Evolutionary conservation across 2,888 invertebrate genomes (phyloP).

Genomic region (Sarcophaga rosellei): DNA sequence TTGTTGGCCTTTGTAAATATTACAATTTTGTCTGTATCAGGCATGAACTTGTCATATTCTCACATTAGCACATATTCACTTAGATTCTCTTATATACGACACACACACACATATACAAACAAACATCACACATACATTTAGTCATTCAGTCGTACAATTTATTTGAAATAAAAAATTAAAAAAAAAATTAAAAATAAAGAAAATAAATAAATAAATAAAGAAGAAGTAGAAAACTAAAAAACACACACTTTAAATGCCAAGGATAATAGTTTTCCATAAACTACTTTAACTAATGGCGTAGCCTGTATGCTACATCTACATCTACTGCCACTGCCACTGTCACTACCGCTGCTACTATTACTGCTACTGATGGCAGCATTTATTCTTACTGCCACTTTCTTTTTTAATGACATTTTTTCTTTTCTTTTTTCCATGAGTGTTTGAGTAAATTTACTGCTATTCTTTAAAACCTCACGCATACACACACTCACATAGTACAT

Average conservation of each 20-base stretch:
- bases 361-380: neutral
- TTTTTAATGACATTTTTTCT: neutral
- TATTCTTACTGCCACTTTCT: neutral
- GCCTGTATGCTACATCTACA: neutral
- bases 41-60: conserved; percentile 46
- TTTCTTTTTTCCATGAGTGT: neutral
- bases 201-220: too few species aligned
- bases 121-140: neutral
- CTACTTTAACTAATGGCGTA: neutral
- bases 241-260: conserved; percentile 48
- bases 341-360: neutral
- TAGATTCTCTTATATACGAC: neutral
- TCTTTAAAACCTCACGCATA: conserved; percentile 25
- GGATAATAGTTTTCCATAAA: conserved; percentile 72
- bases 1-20: conserved; percentile 8
- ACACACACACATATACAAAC: conserved; percentile 14
- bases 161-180: too few species aligned
- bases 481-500: neutral
- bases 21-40: conserved; percentile 27
- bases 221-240: neutral
- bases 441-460: conserved; percentile 34
- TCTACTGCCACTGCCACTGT: neutral
- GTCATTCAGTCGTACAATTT: too few species aligned
- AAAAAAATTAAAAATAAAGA: too few species aligned
- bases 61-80: conserved; percentile 29